Percentiles rank a stretch among this genome's conserved stretches.
Conservation (phyloP, 2,888 invertebrate species). For the Acrobeloides nanus region DNA sequence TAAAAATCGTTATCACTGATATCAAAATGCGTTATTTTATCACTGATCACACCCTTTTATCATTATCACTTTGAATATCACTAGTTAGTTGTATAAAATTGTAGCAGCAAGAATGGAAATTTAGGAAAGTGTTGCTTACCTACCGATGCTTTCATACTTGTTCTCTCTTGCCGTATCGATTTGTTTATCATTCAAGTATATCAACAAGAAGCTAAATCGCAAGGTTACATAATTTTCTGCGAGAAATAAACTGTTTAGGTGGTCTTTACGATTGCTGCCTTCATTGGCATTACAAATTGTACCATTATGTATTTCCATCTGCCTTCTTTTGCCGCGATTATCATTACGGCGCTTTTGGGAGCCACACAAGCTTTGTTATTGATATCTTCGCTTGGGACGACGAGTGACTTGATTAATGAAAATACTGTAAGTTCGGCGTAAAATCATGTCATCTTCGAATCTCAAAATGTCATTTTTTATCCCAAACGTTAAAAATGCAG, state of each 20-base stretch:
- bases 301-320: slow-evolving; percentile 64
- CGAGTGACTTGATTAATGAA: slow-evolving; percentile 78
- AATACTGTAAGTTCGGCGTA: slow-evolving; percentile 65
- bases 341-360: slow-evolving; percentile 58
- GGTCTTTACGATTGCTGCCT: slow-evolving; percentile 62
- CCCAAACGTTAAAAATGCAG: no score
- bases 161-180: slow-evolving; percentile 71
- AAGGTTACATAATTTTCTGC: slow-evolving; percentile 64
- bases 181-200: slow-evolving; percentile 28
- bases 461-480: no score
- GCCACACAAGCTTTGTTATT: slow-evolving; percentile 76
- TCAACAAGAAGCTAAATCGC: slow-evolving; percentile 52
- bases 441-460: no score
- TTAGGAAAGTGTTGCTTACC: slow-evolving; percentile 62
- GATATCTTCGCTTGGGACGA: slow-evolving; percentile 78
- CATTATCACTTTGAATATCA: no score
- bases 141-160: slow-evolving; percentile 75
- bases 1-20: no score
- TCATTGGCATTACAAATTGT: slow-evolving; percentile 64
- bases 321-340: no score
- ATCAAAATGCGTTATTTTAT: background rate
- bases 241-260: no score
- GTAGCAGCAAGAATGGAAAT: no score
- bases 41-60: no score
- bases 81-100: no score